phyloP scores from a whole-genome alignment of 1,140 invertebrate genomes.

The Drosophila pandora region DNA sequence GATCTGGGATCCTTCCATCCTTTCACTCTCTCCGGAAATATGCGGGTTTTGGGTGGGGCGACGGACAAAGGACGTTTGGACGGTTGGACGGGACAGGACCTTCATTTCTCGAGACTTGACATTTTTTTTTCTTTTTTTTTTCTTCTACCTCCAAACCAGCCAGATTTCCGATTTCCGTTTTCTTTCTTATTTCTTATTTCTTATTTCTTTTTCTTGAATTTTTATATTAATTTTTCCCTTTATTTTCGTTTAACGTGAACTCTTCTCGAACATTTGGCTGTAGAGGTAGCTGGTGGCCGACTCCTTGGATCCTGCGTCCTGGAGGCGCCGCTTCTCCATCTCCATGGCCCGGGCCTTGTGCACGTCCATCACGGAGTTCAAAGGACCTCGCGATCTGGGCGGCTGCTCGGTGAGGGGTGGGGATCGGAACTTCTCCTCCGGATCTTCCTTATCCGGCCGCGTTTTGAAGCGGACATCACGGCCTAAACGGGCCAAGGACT shows the following conservation, averaged over 20 bases:
- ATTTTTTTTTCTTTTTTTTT: no score
- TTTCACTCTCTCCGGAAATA: background rate
- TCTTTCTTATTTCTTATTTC: no score
- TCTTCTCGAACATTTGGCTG: background rate
- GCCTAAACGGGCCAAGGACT: background rate
- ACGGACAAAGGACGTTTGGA: no score
- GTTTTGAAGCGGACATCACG: background rate
- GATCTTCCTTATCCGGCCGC: background rate
- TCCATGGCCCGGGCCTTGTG: slow-evolving; percentile 1
- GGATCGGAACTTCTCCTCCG: background rate
- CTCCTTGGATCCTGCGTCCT: slow-evolving; percentile 1
- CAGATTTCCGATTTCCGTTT: no score
- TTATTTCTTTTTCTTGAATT: no score
- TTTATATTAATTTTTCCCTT: background rate
- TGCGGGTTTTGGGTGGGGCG: background rate
- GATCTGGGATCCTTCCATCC: background rate
- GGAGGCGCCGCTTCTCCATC: background rate
- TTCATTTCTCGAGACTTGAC: no score
- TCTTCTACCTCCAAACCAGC: no score
- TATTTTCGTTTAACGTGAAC: background rate
- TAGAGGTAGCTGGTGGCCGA: background rate
- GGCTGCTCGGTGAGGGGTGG: background rate
- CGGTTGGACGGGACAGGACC: no score
- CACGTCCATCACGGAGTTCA: background rate
- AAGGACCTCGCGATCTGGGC: background rate